phyloP scores from a whole-genome alignment of 2,113 vertebrate species.

The Phasianus colchicus region DNA sequence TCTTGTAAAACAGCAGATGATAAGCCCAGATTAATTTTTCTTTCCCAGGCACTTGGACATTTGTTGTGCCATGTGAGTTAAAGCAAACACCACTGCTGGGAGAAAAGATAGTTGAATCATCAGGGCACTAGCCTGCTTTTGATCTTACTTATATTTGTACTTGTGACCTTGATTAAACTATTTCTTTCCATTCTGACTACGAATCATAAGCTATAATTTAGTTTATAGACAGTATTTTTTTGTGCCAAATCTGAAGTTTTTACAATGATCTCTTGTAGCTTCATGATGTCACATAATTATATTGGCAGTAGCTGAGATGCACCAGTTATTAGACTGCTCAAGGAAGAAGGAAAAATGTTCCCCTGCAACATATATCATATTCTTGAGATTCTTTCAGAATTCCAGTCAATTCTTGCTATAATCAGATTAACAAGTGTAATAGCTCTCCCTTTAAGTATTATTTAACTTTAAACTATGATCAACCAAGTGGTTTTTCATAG shows the following conservation, averaged over 20 bases:
- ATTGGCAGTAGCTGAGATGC: background rate
- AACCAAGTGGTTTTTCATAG: background rate
- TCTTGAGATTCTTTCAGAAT: background rate
- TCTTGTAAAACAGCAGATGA: background rate
- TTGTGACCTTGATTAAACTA: background rate
- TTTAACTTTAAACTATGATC: background rate
- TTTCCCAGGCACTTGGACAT: background rate
- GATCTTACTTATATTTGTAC: background rate
- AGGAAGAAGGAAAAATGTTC: background rate
- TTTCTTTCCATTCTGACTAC: background rate
- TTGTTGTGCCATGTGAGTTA: background rate
- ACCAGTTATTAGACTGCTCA: background rate
- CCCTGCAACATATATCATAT: background rate
- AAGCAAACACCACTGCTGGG: background rate
- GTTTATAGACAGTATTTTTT: background rate
- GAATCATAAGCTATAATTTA: background rate
- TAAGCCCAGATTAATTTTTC: background rate
- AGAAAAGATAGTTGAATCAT: background rate
- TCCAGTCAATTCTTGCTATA: background rate
- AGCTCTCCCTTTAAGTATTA: background rate
- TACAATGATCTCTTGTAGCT: background rate
- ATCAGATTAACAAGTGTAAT: background rate
- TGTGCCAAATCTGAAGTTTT: background rate
- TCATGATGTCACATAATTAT: background rate
- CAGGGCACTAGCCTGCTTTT: background rate